Evolutionary conservation across 2,113 vertebrate species (phyloP), one percentile per base, ranked within the genome.

Genomic region (Dunckerocampus dactyliophorus): DNA sequence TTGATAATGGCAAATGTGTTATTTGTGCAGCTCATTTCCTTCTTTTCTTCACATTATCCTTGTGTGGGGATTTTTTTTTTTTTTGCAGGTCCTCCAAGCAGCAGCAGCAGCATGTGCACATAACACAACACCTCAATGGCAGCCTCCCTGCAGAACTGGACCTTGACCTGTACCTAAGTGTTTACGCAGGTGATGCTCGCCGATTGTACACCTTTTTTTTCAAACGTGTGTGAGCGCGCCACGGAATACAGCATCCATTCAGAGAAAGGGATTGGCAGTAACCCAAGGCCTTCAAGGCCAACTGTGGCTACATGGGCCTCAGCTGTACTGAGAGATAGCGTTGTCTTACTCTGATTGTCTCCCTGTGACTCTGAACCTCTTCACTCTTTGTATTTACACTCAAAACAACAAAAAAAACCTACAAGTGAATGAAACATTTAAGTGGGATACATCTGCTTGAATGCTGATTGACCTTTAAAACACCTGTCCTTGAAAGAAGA

Each of bases 131-230:
- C 79, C 78, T 82, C 71, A 80, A 82, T 75, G 81, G 80, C 69
- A 78, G 75, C 83, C 53, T 70, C 58, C 87, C 87, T 1, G 77
- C 6, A 70, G 82, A 75, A 69, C 85, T 92, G 72, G 92, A 94
- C 89, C 92, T 94, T 86, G 85, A 76, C 85, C 92, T 92, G 81
- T 94, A 93, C 84, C 91, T 95, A 81, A 92, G 92, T 86, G 92
- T 93, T 89, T 95, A 95, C 46, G 90, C 94, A 94, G 94, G 95
- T 97, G 93, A 92, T 81, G 75, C 80, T 63, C 71, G 69, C 74
- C 65, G 67, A 70, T 79, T 59, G 71, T 77, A 62, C 66, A 47
- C 37, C 54, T 42, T 71, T 69, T 65, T 70, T 83, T 85, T 82
- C 87, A 19, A 6, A 34, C 81, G 72, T 86, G 73, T 80, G 55